phyloP scores from a whole-genome alignment of 30 jellyfish, hydroid and myxozoan genomes.

The Phacellophora camtschatica region DNA sequence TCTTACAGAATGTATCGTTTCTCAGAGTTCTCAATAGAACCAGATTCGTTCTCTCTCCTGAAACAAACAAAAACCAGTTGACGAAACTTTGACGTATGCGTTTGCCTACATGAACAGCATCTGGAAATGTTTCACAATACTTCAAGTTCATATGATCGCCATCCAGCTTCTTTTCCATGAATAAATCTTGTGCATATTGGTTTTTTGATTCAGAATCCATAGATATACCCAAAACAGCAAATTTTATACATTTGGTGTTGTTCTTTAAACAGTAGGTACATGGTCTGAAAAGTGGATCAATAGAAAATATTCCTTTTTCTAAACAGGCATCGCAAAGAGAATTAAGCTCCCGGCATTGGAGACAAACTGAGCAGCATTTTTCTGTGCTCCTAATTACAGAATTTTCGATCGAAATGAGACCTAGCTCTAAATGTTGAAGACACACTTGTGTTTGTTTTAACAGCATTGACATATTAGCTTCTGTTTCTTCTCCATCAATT shows the following conservation, averaged over 20 bases:
- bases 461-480: background rate
- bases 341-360: background rate
- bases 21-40: constrained; percentile 8
- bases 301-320: background rate
- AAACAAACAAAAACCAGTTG: constrained; percentile 40
- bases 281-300: constrained; percentile 8
- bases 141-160: background rate
- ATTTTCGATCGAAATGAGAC: background rate
- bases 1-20: constrained; percentile 30
- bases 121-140: constrained; percentile 17
- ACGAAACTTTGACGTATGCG: constrained; percentile 33
- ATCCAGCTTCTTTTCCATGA: background rate
- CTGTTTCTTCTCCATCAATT: background rate
- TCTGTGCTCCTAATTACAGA: background rate
- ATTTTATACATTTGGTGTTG: background rate
- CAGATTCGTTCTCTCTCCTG: constrained; percentile 8
- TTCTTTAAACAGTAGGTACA: background rate
- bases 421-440: background rate
- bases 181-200: constrained; percentile 9
- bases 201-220: constrained; percentile 4
- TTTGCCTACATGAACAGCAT: constrained; percentile 43
- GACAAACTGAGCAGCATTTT: background rate
- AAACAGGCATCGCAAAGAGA: background rate
- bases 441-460: constrained; percentile 6
- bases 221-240: background rate